Conservation (phyloP, 2,797 vertebrate species). For the Oryzias dopingdopingensis region DNA sequence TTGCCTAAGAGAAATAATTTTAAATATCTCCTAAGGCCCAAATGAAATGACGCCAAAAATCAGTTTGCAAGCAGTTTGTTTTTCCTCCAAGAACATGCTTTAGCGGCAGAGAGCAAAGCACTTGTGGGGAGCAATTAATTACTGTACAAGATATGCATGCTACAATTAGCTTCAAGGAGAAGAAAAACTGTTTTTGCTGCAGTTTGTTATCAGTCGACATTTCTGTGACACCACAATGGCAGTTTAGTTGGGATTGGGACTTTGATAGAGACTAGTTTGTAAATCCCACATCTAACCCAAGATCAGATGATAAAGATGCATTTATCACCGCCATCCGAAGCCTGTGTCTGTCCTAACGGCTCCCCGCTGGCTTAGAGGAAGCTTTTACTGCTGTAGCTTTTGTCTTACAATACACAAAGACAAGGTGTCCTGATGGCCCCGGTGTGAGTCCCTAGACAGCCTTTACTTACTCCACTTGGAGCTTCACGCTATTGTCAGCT, state of each 20-base stretch:
- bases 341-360: slow-evolving; percentile 65
- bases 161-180: too few relatives aligned
- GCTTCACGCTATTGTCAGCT: slow-evolving; percentile 68
- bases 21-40: slow-evolving; percentile 33
- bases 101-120: too few relatives aligned
- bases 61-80: slow-evolving; percentile 5
- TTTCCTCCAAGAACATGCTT: too few relatives aligned
- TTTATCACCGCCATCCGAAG: slow-evolving; percentile 71
- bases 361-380: slow-evolving; percentile 73
- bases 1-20: slow-evolving; percentile 60
- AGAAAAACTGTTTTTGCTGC: too few relatives aligned
- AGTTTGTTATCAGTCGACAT: background rate
- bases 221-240: slow-evolving; percentile 31
- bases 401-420: slow-evolving; percentile 80
- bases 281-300: slow-evolving; percentile 67
- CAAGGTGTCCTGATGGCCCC: slow-evolving; percentile 67
- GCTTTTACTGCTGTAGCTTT: slow-evolving; percentile 66
- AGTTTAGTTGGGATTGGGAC: slow-evolving; percentile 47
- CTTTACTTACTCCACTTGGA: slow-evolving; percentile 39
- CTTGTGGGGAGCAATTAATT: too few relatives aligned
- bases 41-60: slow-evolving; percentile 33
- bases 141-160: too few relatives aligned
- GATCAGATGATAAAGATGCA: slow-evolving; percentile 76
- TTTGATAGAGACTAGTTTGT: slow-evolving; percentile 53
- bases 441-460: slow-evolving; percentile 42